A percentile compares a stretch with the other conserved stretches of the same genome.
phyloP scores from a whole-genome alignment of 2,797 vertebrate species.

The Setipinna tenuifilis region DNA sequence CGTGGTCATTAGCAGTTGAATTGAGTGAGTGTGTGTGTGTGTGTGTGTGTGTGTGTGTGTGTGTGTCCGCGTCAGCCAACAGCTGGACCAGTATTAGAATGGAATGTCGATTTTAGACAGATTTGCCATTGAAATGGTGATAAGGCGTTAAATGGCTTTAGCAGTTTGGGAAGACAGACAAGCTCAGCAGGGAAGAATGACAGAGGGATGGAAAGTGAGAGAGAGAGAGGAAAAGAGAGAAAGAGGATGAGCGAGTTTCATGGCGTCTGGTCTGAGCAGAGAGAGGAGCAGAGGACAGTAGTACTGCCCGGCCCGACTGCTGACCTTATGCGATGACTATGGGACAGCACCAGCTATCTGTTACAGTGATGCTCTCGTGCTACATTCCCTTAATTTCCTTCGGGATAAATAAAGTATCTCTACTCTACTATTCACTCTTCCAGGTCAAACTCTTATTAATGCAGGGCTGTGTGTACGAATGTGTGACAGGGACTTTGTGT shows the following conservation, averaged over 20 bases:
- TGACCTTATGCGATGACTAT: slow-evolving; percentile 1
- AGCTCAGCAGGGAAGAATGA: background rate
- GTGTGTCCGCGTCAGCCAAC: background rate
- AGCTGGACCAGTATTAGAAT: slow-evolving; percentile 26
- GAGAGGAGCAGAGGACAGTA: background rate
- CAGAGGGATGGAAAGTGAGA: too few species aligned
- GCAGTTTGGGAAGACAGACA: slow-evolving; percentile 45
- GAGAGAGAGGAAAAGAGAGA: too few species aligned
- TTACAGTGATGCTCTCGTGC: background rate
- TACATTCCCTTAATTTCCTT: too few species aligned
- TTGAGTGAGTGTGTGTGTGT: slow-evolving; percentile 33
- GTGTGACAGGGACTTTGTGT: too few species aligned
- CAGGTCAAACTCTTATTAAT: background rate
- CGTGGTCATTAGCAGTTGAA: slow-evolving; percentile 49
- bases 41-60: slow-evolving; percentile 32
- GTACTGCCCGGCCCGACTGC: background rate
- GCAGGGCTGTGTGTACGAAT: background rate
- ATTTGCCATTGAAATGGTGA: slow-evolving; percentile 19
- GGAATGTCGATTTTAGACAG: slow-evolving; percentile 15
- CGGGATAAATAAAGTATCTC: too few species aligned
- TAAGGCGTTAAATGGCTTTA: slow-evolving; percentile 33
- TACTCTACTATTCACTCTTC: background rate
- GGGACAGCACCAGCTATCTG: background rate
- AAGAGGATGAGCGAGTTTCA: too few species aligned
- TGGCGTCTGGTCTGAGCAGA: too few species aligned